A percentile compares a stretch with the other conserved stretches of the same genome.
phyloP scores from a whole-genome alignment of 2,113 vertebrate genomes.

The Toxostoma redivivum region DNA sequence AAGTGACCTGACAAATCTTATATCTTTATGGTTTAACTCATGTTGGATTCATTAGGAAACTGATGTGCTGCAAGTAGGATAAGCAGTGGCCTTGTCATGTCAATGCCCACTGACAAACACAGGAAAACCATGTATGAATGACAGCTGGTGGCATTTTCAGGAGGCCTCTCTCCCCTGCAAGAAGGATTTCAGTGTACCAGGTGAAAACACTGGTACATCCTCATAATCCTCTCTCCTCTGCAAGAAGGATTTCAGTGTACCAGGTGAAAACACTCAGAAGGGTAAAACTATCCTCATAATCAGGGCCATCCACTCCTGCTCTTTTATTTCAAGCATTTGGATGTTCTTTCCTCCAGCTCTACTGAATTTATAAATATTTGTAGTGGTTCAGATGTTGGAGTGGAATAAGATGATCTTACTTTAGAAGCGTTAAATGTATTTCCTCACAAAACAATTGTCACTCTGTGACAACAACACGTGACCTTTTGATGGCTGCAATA shows the following conservation, averaged over 20 bases:
- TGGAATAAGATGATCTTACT: not conserved
- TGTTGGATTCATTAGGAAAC: not conserved
- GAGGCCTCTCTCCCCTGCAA: not conserved
- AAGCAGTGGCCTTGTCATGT: not conserved
- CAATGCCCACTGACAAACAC: not conserved
- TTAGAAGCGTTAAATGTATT: not conserved
- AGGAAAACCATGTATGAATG: fast-evolving
- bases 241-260: not conserved
- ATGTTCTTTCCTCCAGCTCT: not conserved
- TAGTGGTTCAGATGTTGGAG: not conserved
- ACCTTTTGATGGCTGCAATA: not conserved
- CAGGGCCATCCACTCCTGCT: not conserved
- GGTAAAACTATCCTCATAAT: not conserved
- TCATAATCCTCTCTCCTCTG: not conserved
- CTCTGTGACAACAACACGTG: not conserved
- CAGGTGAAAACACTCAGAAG: not conserved
- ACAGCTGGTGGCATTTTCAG: not conserved
- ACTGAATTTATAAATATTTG: constrained; percentile 3
- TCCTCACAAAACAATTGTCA: not conserved
- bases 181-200: not conserved
- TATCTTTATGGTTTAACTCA: not conserved
- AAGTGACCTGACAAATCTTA: not conserved
- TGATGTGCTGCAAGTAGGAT: fast-evolving
- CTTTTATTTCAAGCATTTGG: not conserved
- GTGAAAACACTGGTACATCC: not conserved